These are phyloP conservation scores for Ruditapes philippinarum DNA, from an alignment of 1,140 invertebrate genomes.

Conservation along the genomic window DNA sequence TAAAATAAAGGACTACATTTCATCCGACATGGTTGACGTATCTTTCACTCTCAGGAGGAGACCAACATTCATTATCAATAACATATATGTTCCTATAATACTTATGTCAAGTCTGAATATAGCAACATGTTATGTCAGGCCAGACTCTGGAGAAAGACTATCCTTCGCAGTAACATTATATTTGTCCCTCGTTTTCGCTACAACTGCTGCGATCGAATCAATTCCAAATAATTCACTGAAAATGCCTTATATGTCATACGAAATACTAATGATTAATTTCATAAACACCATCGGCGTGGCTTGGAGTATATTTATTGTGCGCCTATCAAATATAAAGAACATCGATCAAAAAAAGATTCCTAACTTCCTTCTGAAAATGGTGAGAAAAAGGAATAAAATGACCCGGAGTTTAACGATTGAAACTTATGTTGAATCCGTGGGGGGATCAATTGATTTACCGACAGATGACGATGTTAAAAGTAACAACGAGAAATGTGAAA, in stretches of 20 bases:
- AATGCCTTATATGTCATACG: neutral
- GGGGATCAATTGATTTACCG: too few relatives aligned
- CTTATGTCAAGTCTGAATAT: neutral
- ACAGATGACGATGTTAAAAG: too few relatives aligned
- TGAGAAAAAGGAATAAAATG: too few relatives aligned
- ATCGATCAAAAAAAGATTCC: too few relatives aligned
- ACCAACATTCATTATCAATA: neutral
- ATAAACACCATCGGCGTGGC: neutral
- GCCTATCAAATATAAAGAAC: neutral
- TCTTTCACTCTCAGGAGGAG: neutral
- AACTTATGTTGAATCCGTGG: too few relatives aligned
- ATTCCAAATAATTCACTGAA: neutral
- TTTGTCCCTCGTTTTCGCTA: neutral
- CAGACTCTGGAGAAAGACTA: neutral
- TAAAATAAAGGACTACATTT: too few relatives aligned
- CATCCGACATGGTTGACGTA: neutral
- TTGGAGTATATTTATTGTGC: neutral
- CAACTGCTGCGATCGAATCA: neutral
- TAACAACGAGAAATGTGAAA: too few relatives aligned
- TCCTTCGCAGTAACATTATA: constrained; percentile 8
- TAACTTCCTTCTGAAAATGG: too few relatives aligned
- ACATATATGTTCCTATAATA: too few relatives aligned
- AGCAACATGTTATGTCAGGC: neutral
- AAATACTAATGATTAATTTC: neutral
- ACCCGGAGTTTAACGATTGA: too few relatives aligned